phyloP scores from a whole-genome alignment of 1,140 invertebrate genomes.

The Gonatopus flavifemur region DNA sequence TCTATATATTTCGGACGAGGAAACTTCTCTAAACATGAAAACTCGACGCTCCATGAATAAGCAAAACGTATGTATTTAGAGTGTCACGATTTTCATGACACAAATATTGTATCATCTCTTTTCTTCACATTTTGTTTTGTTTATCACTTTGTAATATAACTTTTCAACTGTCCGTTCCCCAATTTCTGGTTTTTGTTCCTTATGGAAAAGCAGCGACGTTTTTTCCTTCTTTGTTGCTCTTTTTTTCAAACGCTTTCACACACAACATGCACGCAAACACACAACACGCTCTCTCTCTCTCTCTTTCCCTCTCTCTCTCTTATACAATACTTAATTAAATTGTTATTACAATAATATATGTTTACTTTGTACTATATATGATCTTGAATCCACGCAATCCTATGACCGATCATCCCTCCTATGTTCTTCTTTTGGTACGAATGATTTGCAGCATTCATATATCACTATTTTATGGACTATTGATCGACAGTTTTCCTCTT shows the following conservation, averaged over 20 bases:
- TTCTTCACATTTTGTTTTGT: too few relatives aligned
- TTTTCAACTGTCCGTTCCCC: too few relatives aligned
- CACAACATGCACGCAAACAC: neutral
- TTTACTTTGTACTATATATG: constrained; percentile 61
- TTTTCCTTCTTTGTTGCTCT: too few relatives aligned
- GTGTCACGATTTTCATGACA: too few relatives aligned
- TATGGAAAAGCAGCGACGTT: too few relatives aligned
- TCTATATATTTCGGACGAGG: constrained; percentile 17
- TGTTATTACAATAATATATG: constrained; percentile 56
- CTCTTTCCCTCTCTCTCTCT: constrained; percentile 16
- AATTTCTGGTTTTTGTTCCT: too few relatives aligned
- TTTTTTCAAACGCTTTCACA: neutral
- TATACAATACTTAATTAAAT: constrained; percentile 40
- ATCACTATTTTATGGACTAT: too few relatives aligned
- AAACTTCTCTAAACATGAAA: constrained; percentile 25
- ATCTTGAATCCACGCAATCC: constrained; percentile 49
- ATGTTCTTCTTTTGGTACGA: constrained; percentile 35
- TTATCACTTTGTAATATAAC: too few relatives aligned
- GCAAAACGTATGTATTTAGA: too few relatives aligned
- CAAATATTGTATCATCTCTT: neutral
- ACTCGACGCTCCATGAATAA: constrained; percentile 5
- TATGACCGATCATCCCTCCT: constrained; percentile 33
- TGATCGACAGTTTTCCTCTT: too few relatives aligned
- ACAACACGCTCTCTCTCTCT: constrained; percentile 11
- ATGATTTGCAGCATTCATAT: too few relatives aligned